A percentile compares a stretch with the other conserved stretches of the same genome.
Evolutionary conservation across 2,113 vertebrate species (phyloP).

Genomic region (Takifugu flavidus): DNA sequence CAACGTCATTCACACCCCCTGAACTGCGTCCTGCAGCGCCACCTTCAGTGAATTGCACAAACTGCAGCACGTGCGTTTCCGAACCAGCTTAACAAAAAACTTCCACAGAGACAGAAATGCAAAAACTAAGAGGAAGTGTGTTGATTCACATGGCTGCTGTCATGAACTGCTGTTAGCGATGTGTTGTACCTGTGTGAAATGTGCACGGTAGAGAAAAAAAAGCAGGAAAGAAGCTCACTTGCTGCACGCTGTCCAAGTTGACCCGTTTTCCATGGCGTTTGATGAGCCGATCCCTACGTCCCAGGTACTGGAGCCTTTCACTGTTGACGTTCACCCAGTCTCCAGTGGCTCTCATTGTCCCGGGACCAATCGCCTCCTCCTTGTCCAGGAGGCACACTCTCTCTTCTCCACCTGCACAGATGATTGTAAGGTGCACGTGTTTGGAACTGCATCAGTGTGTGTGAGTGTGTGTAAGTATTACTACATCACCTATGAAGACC

Average conservation of each 20-base stretch:
- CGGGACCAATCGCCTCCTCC: constrained; percentile 71
- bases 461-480: neutral
- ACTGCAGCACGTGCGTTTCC: no score
- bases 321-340: constrained; percentile 83
- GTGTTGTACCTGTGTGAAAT: no score
- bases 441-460: neutral
- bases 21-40: no score
- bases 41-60: no score
- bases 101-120: no score
- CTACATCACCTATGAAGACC: constrained; percentile 84
- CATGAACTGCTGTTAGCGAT: no score
- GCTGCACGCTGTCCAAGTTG: constrained; percentile 82
- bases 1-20: no score
- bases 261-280: constrained; percentile 90
- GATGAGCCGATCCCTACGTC: constrained; percentile 86
- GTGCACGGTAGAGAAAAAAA: neutral
- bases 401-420: constrained; percentile 79
- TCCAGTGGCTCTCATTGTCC: constrained; percentile 88
- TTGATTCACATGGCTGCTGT: no score
- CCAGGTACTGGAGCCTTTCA: constrained; percentile 79
- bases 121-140: no score
- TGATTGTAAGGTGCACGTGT: neutral
- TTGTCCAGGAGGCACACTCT: constrained; percentile 88
- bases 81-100: no score
- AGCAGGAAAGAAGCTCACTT: constrained; percentile 63